These are phyloP conservation scores for Coptotermes formosanus DNA, from an alignment of 1,140 invertebrate genomes.

Conservation along the genomic window DNA sequence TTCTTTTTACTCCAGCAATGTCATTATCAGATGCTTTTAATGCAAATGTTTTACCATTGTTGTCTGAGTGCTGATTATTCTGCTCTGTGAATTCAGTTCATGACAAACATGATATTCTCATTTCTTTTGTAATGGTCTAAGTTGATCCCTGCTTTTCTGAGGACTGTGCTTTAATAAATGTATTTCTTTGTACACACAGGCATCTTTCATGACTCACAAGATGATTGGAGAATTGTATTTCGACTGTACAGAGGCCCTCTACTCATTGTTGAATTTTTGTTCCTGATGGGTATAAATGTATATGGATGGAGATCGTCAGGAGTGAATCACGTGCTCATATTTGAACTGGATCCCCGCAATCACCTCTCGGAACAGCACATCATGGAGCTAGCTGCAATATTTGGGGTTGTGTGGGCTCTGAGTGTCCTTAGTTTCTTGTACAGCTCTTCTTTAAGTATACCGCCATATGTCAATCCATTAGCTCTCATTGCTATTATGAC, in stretches of 20 bases:
- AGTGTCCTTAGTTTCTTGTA: slow-evolving; percentile 67
- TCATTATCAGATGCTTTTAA: too few relatives aligned
- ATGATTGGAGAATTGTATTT: slow-evolving; percentile 54
- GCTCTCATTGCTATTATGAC: slow-evolving; percentile 67
- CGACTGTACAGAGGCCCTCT: slow-evolving; percentile 80
- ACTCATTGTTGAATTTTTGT: slow-evolving; percentile 79
- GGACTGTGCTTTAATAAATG: too few relatives aligned
- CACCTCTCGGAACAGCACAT: slow-evolving; percentile 84
- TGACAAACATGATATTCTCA: too few relatives aligned
- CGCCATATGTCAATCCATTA: slow-evolving; percentile 75
- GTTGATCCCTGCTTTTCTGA: too few relatives aligned
- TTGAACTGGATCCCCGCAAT: slow-evolving; percentile 87
- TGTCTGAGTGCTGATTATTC: too few relatives aligned
- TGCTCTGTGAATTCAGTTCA: too few relatives aligned
- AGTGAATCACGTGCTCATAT: slow-evolving; percentile 91
- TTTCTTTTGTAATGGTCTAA: too few relatives aligned
- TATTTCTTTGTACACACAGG: slow-evolving; percentile 41
- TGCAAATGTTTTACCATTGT: too few relatives aligned
- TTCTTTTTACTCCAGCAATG: too few relatives aligned
- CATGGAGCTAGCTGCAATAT: slow-evolving; percentile 82
- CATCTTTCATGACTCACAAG: slow-evolving; percentile 47
- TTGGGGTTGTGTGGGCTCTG: slow-evolving; percentile 82
- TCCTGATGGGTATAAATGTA: slow-evolving; percentile 84
- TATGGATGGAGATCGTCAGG: slow-evolving; percentile 88
- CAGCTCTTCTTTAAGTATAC: slow-evolving; percentile 69